Base-by-base conservation (phyloP, 1,140 invertebrate species). In the Eurosta solidaginis region DNA sequence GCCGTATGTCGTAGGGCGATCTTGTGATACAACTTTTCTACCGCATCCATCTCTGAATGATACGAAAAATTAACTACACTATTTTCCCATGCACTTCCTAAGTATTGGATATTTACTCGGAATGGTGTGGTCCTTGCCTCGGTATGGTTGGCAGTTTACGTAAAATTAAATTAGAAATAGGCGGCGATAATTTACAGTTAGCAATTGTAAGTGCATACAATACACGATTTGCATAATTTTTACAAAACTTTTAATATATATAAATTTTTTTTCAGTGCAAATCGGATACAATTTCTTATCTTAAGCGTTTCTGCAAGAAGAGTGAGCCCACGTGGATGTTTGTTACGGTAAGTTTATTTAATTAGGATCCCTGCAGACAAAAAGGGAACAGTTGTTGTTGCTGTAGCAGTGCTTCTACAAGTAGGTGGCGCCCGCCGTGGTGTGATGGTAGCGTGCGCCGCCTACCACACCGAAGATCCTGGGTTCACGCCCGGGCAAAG, bases 261-360 rank as follows among this genome's bases (percentile, higher is more conserved):
- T 7, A 45, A 75, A 74, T 52, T 42, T 22, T 54, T 36, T 77
- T 47, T 33, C 29, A 75, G 85, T 87, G 85, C 52, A 96, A 95
- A 88, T 92, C 94, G 40, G 96, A 97, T 86, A 92, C 91, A 12
- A 96, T 98, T 77, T 90, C 92, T 76, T 91, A 91, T 49, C 88
- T 97, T 50, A 90, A 93, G 82, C 90, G 95, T 79, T 97, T 97
- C 85, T 90, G 94, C 82, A 94, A 94, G 54, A 94, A 93, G 83
- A 96, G 96, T 89, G 95, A 97, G 87, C 96, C 96, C 1, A 94
- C 93, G 29, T 97, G 96, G 94, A 92, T 97, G 90, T 96, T 97
- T 82, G 92, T 95, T 80, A 92, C 93, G 77, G 96, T 96, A 92
- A 92, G 90, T 88, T 73, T 40, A 36, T 42, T 5, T 14, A 44